Conservation (phyloP, 2,888 invertebrate genomes). For the Hermaeophaga mercurialis region DNA sequence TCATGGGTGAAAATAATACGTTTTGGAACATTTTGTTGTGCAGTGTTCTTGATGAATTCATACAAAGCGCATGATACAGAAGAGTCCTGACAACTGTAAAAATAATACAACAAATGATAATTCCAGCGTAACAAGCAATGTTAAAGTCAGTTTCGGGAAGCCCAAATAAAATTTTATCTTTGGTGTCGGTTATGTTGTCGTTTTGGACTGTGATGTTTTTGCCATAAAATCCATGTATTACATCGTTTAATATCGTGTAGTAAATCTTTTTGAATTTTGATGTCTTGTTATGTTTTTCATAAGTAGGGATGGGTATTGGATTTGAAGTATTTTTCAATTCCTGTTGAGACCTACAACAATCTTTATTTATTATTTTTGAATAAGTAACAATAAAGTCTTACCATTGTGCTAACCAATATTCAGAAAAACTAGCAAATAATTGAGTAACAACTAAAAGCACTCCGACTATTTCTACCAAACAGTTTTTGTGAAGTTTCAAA, state of each 20-base stretch:
- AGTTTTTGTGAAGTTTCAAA: slow-evolving; percentile 3
- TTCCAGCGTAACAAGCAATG: slow-evolving; percentile 15
- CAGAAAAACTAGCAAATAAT: slow-evolving; percentile 71
- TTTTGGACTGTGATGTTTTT: background rate
- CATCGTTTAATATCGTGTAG: background rate
- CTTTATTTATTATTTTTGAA: no score
- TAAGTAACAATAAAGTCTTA: slow-evolving; percentile 53
- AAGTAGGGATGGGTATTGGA: background rate
- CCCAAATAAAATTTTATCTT: slow-evolving; percentile 9
- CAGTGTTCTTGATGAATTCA: slow-evolving; percentile 73
- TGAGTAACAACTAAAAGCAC: slow-evolving; percentile 69
- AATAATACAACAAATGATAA: slow-evolving; percentile 64
- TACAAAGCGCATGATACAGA: slow-evolving; percentile 73
- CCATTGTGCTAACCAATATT: slow-evolving; percentile 82
- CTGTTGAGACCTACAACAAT: background rate
- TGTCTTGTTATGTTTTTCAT: background rate
- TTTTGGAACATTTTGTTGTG: slow-evolving; percentile 81
- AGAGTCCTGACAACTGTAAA: slow-evolving; percentile 70
- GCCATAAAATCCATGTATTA: background rate
- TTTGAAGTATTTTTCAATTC: background rate
- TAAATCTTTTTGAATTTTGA: background rate
- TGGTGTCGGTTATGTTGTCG: background rate
- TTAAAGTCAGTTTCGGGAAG: slow-evolving; percentile 18
- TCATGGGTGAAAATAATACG: slow-evolving; percentile 75
- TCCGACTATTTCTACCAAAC: slow-evolving; percentile 53